Evolutionary conservation across 1,140 invertebrate species (phyloP).

Genomic region (Papilio glaucus): DNA sequence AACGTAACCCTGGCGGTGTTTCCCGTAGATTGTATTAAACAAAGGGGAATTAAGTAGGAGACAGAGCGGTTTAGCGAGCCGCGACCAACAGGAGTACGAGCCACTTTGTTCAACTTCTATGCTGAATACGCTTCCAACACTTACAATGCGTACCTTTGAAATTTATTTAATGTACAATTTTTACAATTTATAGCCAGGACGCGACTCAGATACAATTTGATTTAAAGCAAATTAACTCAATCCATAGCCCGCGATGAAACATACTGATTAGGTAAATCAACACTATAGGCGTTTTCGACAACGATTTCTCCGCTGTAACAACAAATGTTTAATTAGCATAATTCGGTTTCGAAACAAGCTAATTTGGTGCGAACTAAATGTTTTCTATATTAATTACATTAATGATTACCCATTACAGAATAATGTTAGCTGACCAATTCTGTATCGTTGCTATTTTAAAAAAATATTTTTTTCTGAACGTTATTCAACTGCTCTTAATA

Average conservation of each 20-base stretch:
- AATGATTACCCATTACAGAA: conserved; percentile 2
- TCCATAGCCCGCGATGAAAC: conserved; percentile 62
- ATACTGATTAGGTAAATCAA: conserved; percentile 78
- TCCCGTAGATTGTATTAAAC: conserved; percentile 69
- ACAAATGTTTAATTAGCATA: conserved; percentile 74
- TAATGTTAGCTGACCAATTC: background rate
- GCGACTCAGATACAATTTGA: background rate
- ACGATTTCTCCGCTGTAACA: conserved; percentile 66
- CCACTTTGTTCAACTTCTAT: conserved; percentile 60
- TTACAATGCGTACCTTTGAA: conserved; percentile 45
- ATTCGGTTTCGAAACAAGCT: conserved; percentile 71
- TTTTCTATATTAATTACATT: conserved; percentile 1
- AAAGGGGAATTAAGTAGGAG: conserved; percentile 68
- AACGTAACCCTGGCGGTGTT: conserved; percentile 59
- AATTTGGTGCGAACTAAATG: conserved; percentile 69
- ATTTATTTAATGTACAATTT: conserved; percentile 39
- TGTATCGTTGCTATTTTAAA: background rate
- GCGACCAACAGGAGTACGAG: conserved; percentile 56
- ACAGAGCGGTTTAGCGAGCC: conserved; percentile 58
- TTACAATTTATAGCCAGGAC: background rate
- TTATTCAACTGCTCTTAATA: conserved; percentile 77
- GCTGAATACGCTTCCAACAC: conserved; percentile 44
- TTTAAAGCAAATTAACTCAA: conserved; percentile 45
- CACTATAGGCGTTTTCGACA: conserved; percentile 71
- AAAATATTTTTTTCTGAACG: conserved; percentile 61